These are phyloP conservation scores for Melanostigma gelatinosum DNA, from an alignment of 2,113 vertebrate species.

Conservation along the genomic window DNA sequence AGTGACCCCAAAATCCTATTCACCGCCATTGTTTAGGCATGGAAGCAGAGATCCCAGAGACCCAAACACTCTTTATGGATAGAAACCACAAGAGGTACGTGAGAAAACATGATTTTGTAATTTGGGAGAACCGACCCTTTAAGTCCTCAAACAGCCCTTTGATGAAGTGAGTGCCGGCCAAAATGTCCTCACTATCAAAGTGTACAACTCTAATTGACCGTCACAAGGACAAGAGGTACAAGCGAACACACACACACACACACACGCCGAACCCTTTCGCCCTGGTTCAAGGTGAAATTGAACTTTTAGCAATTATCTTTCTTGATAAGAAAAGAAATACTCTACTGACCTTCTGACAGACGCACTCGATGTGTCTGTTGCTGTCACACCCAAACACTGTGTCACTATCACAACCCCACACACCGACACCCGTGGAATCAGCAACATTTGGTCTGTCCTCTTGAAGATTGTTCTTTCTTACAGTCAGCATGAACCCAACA, in stretches of 20 bases:
- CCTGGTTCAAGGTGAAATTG: slow-evolving; percentile 14
- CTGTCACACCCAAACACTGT: not conserved
- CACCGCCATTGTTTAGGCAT: not conserved
- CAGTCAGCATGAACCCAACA: too few relatives aligned
- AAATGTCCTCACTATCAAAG: slow-evolving; percentile 14
- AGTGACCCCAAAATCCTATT: not conserved
- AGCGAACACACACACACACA: not conserved
- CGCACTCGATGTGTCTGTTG: not conserved
- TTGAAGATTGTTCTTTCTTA: slow-evolving; percentile 23
- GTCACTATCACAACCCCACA: not conserved
- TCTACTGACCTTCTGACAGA: slow-evolving; percentile 33
- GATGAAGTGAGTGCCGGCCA: not conserved
- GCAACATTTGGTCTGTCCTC: not conserved
- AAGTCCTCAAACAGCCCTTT: not conserved
- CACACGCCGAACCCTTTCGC: not conserved
- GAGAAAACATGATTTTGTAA: not conserved
- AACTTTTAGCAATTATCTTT: slow-evolving; percentile 37
- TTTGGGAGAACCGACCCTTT: not conserved
- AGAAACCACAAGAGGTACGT: not conserved
- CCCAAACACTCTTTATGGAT: not conserved
- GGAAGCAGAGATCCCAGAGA: not conserved
- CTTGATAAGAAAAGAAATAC: slow-evolving; percentile 21
- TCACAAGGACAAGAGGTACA: slow-evolving; percentile 17
- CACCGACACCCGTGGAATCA: slow-evolving; percentile 2
- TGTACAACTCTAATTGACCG: not conserved